Base-by-base conservation (phyloP, 2,888 invertebrate genomes). In the Criorhina ranunculi region DNA sequence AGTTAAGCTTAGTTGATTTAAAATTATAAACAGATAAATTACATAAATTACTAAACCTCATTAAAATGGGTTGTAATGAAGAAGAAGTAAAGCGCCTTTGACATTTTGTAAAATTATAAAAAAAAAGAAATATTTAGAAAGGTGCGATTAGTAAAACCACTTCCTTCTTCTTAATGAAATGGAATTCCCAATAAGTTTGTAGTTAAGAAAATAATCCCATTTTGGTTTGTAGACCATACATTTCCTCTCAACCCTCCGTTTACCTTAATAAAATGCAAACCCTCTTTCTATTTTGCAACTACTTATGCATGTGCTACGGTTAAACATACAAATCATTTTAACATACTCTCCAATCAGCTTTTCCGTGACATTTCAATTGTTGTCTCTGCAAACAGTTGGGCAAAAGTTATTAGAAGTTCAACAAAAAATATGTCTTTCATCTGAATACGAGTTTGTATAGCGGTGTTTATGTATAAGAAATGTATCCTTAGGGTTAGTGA, bases 181-280 rank as follows among this genome's bases (percentile, higher is more conserved):
- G 19, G 46, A 46, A 19, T 46, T 46, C 46, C 3, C 17, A 19
- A 46, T 17, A 46, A 46, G 19, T 46, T 19, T 46, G 19, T 17
- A 46, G 9, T 46, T 46, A 46, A 19, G 46, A 11, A 46, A 46
- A 46, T 46, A 46, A 46, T 46, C 19, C 46, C 19, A 46, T 46
- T 46, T 46, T 46, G 17, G 9, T 19, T 46, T 15, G 17, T 9
- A 15, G 17, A 46, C 46, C 19, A 11, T 17, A 46, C 17, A 46
- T 46, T 17, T 6, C 3, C 42, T 42, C 12, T 6, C 42, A 15
- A n/a, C n/a, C n/a, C n/a, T 15, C 42, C 42, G 15, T 42, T 46
- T 17, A 46, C 15, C 46, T 44, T 17, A 1, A 44, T 44, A 44
- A 44, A 8, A 15, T 17, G 4, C 46, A 46, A 46, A 19, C 19